Percentiles rank a stretch among this genome's conserved stretches.
Evolutionary conservation across 2,888 invertebrate genomes (phyloP).

Genomic region (Ophioninae sp.): DNA sequence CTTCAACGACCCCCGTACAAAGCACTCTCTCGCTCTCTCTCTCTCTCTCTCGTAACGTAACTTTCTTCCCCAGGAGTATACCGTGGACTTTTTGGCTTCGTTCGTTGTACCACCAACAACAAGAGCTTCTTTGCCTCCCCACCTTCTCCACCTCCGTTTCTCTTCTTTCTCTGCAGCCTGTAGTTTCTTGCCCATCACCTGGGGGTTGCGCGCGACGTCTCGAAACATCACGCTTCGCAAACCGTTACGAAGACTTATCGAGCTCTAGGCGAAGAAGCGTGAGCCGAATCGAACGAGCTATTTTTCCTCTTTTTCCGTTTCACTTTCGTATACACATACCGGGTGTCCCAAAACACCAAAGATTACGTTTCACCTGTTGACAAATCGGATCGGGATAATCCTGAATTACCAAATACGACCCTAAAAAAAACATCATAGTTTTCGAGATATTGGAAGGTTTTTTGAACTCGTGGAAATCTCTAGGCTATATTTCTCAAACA

Average conservation of each 20-base stretch:
- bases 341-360: background rate
- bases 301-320: constrained; percentile 34
- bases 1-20: background rate
- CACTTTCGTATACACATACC: constrained; percentile 3
- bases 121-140: background rate
- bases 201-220: constrained; percentile 52
- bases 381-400: too few species aligned
- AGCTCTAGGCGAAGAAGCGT: constrained; percentile 59
- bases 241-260: constrained; percentile 65
- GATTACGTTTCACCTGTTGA: too few species aligned
- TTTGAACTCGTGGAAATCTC: too few species aligned
- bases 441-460: too few species aligned
- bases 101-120: constrained; percentile 20
- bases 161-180: constrained; percentile 13
- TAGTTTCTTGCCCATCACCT: constrained; percentile 18
- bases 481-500: too few species aligned
- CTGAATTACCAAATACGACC: too few species aligned
- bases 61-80: constrained; percentile 51
- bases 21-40: background rate
- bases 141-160: background rate
- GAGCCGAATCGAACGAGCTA: constrained; percentile 64
- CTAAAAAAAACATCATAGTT: too few species aligned
- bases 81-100: constrained; percentile 24
- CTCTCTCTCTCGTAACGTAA: constrained; percentile 31
- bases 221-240: constrained; percentile 58